Base-by-base conservation (phyloP, 2,888 invertebrate genomes). In the Lutraria lutraria region DNA sequence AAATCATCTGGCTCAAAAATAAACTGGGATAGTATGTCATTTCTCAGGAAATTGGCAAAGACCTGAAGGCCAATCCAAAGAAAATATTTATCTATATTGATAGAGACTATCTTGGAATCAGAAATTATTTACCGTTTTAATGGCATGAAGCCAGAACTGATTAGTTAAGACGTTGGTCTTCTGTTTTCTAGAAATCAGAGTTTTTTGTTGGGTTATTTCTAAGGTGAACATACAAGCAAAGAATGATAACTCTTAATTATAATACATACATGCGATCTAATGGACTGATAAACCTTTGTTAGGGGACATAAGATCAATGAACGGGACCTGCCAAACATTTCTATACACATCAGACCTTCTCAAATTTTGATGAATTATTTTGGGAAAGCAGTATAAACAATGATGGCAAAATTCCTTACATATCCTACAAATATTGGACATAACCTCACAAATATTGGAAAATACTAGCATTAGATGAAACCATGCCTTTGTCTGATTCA, bases 171-270 rank as follows among this genome's bases (percentile, higher is more conserved):
- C 3, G 12, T 68, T 4, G 13, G 25, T 25, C 63, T 68, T 68
- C 63, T 68, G 63, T 68, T 68, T 68, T 68, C 63, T 25, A 68
- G 63, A 68, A 68, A 68, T 60, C 60, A n/a, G n/a, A 63, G n/a
- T 63, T 63, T 19, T 60, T 56, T 56, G 15, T 56, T 19, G 60
- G n/a, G 60, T n/a, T 60, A 60, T 60, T 19, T 60, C 21, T 19
- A 60, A 60, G 60, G 21, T 60, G 19, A 60, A 21, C 8, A 25
- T 25, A 25, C n/a, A 3, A 34, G 19, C 15, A 76, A 15, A 25
- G 76, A 76, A 76, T 72, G 72, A 72, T 76, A 76, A 19, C 29
- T 34, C 15, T 72, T n/a, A 0, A 15, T 12, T 76, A 76, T 34
- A 31, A 76, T 12, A 31, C 76, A 76, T 34, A 76, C 34, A 34